phyloP scores from a whole-genome alignment of 2,113 vertebrate species.

The Anarhynchus alexandrinus region DNA sequence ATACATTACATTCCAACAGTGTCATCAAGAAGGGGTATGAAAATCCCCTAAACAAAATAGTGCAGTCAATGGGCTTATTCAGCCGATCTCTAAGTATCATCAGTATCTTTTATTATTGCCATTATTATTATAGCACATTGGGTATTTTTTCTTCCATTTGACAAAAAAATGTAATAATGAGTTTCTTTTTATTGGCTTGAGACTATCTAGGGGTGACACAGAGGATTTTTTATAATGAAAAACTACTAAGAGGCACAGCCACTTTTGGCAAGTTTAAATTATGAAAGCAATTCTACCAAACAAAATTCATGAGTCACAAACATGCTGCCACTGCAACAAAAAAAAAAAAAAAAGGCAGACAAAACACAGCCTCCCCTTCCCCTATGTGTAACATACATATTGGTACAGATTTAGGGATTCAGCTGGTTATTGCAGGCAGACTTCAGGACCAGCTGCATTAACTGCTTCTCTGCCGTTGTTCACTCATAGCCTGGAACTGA shows the following conservation, averaged over 20 bases:
- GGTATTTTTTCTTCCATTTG: slow-evolving; percentile 22
- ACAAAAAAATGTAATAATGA: slow-evolving; percentile 18
- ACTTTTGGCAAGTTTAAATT: slow-evolving; percentile 40
- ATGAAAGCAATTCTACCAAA: slow-evolving; percentile 44
- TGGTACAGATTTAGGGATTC: background rate
- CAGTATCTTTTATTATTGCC: slow-evolving; percentile 43
- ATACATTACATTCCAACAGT: background rate
- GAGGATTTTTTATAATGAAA: slow-evolving; percentile 48
- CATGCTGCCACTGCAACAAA: background rate
- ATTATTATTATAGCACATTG: slow-evolving; percentile 23
- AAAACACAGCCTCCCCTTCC: background rate
- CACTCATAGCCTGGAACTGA: background rate
- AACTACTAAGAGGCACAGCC: background rate
- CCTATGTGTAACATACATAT: background rate
- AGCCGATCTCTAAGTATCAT: background rate
- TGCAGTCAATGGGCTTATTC: background rate
- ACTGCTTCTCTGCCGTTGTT: background rate
- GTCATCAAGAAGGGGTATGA: background rate
- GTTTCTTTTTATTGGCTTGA: slow-evolving; percentile 49
- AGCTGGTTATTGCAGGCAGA: background rate
- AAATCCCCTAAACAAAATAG: background rate
- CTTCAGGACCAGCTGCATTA: background rate
- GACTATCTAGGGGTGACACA: background rate
- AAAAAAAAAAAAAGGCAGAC: background rate
- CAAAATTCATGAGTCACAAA: slow-evolving; percentile 36